phyloP scores from a whole-genome alignment of 2,113 vertebrate genomes.

The Pituophis catenifer region DNA sequence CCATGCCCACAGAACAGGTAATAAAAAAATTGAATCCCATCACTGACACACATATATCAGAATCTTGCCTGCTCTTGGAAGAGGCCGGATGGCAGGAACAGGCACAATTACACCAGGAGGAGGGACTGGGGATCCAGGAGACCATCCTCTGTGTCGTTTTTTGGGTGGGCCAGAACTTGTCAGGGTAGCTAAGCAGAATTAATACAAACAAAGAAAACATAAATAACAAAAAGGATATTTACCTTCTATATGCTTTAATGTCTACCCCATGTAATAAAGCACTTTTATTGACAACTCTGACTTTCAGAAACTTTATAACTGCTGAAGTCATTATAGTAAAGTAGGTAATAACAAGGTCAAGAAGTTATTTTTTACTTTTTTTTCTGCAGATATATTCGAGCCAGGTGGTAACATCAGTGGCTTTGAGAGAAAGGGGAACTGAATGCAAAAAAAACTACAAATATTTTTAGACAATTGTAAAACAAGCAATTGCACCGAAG shows the following conservation, averaged over 20 bases:
- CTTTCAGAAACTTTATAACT: not conserved
- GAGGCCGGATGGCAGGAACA: conserved; percentile 81
- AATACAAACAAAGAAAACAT: not conserved
- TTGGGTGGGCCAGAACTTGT: conserved; percentile 90
- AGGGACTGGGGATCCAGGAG: conserved; percentile 78
- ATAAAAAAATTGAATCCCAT: too few relatives aligned
- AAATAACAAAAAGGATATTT: not conserved
- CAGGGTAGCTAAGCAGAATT: conserved; percentile 74
- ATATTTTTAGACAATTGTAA: conserved; percentile 31
- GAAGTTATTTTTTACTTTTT: conserved; percentile 71
- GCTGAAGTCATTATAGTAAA: not conserved
- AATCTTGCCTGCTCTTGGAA: conserved; percentile 75
- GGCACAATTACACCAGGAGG: conserved; percentile 78
- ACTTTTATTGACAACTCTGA: not conserved
- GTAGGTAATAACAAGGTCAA: not conserved
- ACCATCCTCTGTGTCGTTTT: conserved; percentile 96
- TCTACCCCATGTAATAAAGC: not conserved
- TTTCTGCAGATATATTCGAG: conserved; percentile 76
- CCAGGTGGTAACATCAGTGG: conserved; percentile 77
- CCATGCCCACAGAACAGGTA: too few relatives aligned
- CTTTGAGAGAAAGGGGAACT: conserved; percentile 78
- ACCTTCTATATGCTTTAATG: not conserved
- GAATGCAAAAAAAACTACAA: conserved; percentile 48
- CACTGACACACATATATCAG: not conserved
- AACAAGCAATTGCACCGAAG: conserved; percentile 36